A percentile compares a stretch with the other conserved stretches of the same genome.
These are phyloP conservation scores for Elmis aenea DNA, from an alignment of 2,888 invertebrate genomes.

Conservation along the genomic window DNA sequence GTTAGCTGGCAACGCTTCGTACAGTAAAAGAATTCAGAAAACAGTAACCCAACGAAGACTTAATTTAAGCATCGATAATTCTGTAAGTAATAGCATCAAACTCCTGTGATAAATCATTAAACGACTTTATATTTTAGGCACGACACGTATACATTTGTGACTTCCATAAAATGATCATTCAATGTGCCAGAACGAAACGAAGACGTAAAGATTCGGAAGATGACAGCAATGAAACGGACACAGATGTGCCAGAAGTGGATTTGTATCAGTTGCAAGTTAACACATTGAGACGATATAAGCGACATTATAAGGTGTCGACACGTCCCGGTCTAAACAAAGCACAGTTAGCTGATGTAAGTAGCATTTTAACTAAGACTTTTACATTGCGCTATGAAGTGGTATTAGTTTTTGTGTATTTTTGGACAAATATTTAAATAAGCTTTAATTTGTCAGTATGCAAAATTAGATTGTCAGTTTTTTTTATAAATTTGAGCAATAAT, in stretches of 20 bases:
- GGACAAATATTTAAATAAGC: no score
- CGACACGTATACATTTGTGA: slow-evolving; percentile 96
- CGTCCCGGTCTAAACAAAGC: slow-evolving; percentile 91
- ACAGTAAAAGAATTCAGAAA: slow-evolving; percentile 95
- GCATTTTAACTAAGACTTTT: slow-evolving; percentile 11
- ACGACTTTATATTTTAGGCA: slow-evolving; percentile 56
- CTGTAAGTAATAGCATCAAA: slow-evolving; percentile 50
- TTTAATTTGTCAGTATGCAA: no score
- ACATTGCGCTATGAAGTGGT: no score
- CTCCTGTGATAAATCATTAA: neutral
- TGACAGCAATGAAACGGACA: slow-evolving; percentile 90
- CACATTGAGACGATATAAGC: slow-evolving; percentile 89
- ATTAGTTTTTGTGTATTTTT: no score
- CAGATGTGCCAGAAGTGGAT: slow-evolving; percentile 88
- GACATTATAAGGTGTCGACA: slow-evolving; percentile 87
- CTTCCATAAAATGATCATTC: slow-evolving; percentile 92
- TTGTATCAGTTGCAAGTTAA: slow-evolving; percentile 90
- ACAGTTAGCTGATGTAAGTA: slow-evolving; percentile 88
- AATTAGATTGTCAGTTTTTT: no score
- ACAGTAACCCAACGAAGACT: slow-evolving; percentile 87
- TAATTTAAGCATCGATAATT: slow-evolving; percentile 79
- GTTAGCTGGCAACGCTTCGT: slow-evolving; percentile 90
- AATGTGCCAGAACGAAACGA: slow-evolving; percentile 89
- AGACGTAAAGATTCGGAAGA: slow-evolving; percentile 91
- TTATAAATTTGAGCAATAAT: no score